A percentile compares a stretch with the other conserved stretches of the same genome.
Conservation (phyloP, 1,140 invertebrate genomes). For the Lysiphlebus fabarum region DNA sequence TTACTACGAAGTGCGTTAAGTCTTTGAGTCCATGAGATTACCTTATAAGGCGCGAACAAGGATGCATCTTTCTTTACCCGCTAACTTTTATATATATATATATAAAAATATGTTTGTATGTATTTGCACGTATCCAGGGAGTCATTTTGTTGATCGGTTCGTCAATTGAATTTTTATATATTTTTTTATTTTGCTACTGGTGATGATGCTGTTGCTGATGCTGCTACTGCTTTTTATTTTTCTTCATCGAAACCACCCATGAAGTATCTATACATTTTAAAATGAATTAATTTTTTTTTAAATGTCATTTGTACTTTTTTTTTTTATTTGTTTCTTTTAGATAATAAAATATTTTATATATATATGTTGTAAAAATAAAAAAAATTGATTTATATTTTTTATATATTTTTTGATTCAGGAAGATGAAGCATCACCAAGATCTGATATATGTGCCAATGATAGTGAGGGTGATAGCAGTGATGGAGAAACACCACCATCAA, state of each 20-base stretch:
- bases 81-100: conserved; percentile 37
- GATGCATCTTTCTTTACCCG: conserved; percentile 49
- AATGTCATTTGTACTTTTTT: too few relatives aligned
- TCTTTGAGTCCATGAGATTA: conserved; percentile 35
- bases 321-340: not conserved
- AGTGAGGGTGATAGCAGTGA: conserved; percentile 50
- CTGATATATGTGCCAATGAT: conserved; percentile 50
- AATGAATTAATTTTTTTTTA: too few relatives aligned
- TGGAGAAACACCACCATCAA: conserved; percentile 45
- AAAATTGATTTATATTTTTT: conserved; percentile 10
- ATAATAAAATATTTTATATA: not conserved
- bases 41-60: conserved; percentile 53
- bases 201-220: not conserved
- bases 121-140: conserved; percentile 37
- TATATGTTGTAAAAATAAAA: not conserved
- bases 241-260: not conserved
- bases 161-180: conserved; percentile 21
- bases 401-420: conserved; percentile 43
- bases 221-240: not conserved
- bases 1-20: not conserved
- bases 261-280: not conserved
- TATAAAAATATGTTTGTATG: conserved; percentile 27
- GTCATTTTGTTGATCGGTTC: conserved; percentile 27
- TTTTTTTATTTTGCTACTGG: not conserved
- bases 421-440: conserved; percentile 48